Base-by-base conservation (phyloP, 1,140 invertebrate genomes). In the Aphidius gifuensis region DNA sequence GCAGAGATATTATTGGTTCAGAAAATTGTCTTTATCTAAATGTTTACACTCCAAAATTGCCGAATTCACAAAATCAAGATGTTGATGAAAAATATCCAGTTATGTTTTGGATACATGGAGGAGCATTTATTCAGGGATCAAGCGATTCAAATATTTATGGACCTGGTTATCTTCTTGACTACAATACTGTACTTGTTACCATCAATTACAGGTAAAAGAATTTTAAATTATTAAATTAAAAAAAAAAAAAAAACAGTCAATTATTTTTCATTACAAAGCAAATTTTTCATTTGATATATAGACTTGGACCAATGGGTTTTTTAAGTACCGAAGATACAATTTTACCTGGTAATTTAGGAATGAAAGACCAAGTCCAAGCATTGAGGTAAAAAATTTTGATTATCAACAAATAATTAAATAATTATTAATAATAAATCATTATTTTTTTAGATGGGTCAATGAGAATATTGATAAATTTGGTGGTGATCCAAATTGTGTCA, bases 1-100 rank as follows among this genome's bases (percentile, higher is more conserved):
- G 60, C 73, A 82, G 39, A 75, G 84, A 16, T 39, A 82, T 90
- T 11, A 83, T 85, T 39, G 90, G 90, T 0, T 79, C 80, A 23
- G 91, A 94, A 77, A 92, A 96, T 76, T 95, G 93, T 67, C 82
- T 95, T 3, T 93, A 91, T 68, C 76, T 95, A 1, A 95, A 95
- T 70, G 88, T 95, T 8, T 94, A 92, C 71, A 87, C 88, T 3
- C 92, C 91, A 7, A 81, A 84, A 70, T 48, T 74, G 40, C 64
- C 4, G 45, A 51, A 60, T 0, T 54, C 44, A 0, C 53, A 39
- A 0, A 53, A 62, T 5, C 54, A 58, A 1, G 49, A 58, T 42
- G 39, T 58, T 9, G 46, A 46, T 32, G 50, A 9, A 5, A 64
- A 66, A 49, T 77, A 73, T 47, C 87, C 89, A 0, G 89, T 91